Evolutionary conservation across 2,888 invertebrate species (phyloP).

Genomic region (Eurytoma californica): DNA sequence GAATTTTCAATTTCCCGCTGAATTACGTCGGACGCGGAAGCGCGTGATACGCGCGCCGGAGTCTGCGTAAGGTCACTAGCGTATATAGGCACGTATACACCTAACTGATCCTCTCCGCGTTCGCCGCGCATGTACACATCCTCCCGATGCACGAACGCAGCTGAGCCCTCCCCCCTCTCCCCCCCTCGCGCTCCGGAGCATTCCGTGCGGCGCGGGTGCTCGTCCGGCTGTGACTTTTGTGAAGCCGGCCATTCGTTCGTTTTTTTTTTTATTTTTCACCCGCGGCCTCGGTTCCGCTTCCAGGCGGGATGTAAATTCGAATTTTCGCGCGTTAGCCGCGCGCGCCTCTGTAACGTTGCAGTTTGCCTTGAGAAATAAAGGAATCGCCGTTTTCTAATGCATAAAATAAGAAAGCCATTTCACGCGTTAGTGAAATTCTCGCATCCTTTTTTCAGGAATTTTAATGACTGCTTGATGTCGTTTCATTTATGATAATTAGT

Average conservation of each 20-base stretch:
- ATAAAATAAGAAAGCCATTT: neutral
- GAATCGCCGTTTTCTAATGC: no score
- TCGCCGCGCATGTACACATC: neutral
- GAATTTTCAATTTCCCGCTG: no score
- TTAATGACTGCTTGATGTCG: no score
- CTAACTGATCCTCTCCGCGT: slow-evolving; percentile 40
- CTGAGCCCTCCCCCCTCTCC: neutral
- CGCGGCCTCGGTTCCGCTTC: neutral
- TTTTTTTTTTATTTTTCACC: slow-evolving; percentile 13
- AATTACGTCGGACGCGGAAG: no score
- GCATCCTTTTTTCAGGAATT: no score
- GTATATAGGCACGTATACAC: slow-evolving; percentile 7
- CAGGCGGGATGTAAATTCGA: slow-evolving; percentile 10
- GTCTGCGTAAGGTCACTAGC: slow-evolving; percentile 36
- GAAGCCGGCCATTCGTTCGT: slow-evolving; percentile 4
- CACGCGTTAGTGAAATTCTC: no score
- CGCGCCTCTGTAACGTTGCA: no score
- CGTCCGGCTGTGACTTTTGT: slow-evolving; percentile 46
- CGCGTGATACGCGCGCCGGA: neutral
- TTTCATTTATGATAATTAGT: no score
- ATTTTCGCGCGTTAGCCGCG: slow-evolving; percentile 15
- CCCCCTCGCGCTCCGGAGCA: slow-evolving; percentile 4
- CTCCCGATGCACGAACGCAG: slow-evolving; percentile 14
- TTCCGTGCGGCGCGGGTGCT: slow-evolving; percentile 19
- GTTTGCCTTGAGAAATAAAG: no score